phyloP scores from a whole-genome alignment of 2,113 vertebrate species.

The Rhagologus leucostigma region DNA sequence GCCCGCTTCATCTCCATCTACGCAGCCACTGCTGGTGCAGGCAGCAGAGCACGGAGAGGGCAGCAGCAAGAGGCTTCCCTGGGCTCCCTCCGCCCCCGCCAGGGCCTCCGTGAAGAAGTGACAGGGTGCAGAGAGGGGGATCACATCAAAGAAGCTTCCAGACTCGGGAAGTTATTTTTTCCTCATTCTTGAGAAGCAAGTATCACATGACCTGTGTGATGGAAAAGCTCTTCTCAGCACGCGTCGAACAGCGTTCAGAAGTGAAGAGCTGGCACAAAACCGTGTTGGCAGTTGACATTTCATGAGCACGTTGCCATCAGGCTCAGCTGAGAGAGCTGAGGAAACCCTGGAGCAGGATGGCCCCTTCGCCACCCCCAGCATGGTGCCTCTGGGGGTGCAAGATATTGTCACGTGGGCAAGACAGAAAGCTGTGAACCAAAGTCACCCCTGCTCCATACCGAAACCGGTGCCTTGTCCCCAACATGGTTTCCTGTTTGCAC shows the following conservation, averaged over 20 bases:
- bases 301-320: rapidly evolving
- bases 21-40: not conserved
- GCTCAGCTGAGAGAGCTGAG: not conserved
- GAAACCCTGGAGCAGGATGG: not conserved
- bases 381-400: not conserved
- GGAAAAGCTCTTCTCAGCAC: not conserved
- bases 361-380: rapidly evolving
- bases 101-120: not conserved
- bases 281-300: not conserved
- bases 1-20: not conserved
- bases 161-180: not conserved
- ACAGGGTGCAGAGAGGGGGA: not conserved
- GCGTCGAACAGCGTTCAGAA: rapidly evolving
- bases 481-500: rapidly evolving
- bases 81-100: not conserved
- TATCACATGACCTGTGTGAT: not conserved
- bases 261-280: not conserved
- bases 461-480: not conserved
- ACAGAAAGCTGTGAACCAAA: not conserved
- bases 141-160: not conserved
- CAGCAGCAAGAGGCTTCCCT: not conserved
- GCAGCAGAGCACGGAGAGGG: not conserved
- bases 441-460: not conserved
- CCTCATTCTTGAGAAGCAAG: not conserved
- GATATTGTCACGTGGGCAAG: not conserved